Conservation (phyloP, 2,113 vertebrate genomes). For the Heptranchias perlo region DNA sequence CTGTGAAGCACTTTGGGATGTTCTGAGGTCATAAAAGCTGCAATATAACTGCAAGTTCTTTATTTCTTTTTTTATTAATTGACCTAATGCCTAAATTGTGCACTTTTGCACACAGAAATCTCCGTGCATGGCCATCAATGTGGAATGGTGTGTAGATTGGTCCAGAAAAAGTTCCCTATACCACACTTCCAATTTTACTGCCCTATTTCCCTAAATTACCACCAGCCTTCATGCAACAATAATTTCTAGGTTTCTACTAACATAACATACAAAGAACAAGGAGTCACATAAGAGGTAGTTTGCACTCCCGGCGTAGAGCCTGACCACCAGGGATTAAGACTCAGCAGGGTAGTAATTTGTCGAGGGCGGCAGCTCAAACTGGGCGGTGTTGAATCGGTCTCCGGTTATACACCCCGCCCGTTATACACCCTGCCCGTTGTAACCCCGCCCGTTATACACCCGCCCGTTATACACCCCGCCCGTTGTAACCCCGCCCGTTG, state of each 20-base stretch:
- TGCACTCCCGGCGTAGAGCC: neutral
- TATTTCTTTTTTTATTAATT: neutral
- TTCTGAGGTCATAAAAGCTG: neutral
- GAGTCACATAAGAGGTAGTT: neutral
- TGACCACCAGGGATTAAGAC: no score
- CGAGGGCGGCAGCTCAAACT: no score
- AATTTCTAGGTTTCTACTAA: neutral
- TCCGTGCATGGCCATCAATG: neutral
- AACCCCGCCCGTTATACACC: no score
- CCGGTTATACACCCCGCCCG: no score
- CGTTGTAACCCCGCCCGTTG: no score
- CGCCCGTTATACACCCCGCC: no score
- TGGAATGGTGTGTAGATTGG: neutral
- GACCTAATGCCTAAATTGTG: neutral
- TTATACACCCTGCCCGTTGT: no score
- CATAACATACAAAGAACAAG: neutral
- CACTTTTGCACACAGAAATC: neutral
- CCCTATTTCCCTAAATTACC: neutral
- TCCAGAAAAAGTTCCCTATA: neutral
- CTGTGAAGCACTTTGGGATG: neutral
- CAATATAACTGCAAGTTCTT: neutral
- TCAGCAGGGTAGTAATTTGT: no score
- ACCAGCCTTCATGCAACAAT: neutral
- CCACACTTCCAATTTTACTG: neutral
- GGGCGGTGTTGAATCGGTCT: no score